Conservation (phyloP, 2,113 vertebrate genomes). For the Gracilinanus agilis region DNA sequence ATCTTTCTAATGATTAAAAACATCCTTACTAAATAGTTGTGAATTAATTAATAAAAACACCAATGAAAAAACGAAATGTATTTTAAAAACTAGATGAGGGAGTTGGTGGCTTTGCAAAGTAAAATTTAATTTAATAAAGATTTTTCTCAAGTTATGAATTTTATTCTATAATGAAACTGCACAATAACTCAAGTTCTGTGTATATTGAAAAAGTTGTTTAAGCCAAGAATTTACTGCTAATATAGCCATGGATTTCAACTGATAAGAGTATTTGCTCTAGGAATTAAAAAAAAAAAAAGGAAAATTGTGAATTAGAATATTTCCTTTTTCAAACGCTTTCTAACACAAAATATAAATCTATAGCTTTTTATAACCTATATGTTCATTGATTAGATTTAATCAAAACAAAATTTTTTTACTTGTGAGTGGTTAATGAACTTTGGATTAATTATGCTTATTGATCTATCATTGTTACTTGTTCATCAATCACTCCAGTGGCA, state of each 20-base stretch:
- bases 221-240: neutral
- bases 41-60: constrained; percentile 39
- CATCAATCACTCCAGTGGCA: constrained; percentile 37
- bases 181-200: constrained; percentile 9
- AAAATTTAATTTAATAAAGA: constrained; percentile 18
- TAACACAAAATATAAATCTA: constrained; percentile 19
- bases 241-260: neutral
- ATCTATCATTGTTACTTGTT: constrained; percentile 20
- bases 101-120: constrained; percentile 35
- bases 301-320: constrained; percentile 1
- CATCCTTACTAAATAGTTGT: constrained; percentile 39
- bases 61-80: neutral
- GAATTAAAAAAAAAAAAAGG: constrained; percentile 33
- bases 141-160: constrained; percentile 30
- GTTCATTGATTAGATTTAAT: constrained; percentile 50
- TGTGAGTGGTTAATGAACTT: constrained; percentile 50
- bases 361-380: constrained; percentile 37
- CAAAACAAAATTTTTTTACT: constrained; percentile 40
- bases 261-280: neutral
- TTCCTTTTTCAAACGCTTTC: constrained; percentile 40
- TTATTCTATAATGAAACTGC: constrained; percentile 29
- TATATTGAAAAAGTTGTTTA: neutral
- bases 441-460: constrained; percentile 39
- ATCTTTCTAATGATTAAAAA: constrained; percentile 52
- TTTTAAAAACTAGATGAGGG: neutral